Base-by-base conservation (phyloP, 2,797 vertebrate genomes). In the Calcarius lapponicus region DNA sequence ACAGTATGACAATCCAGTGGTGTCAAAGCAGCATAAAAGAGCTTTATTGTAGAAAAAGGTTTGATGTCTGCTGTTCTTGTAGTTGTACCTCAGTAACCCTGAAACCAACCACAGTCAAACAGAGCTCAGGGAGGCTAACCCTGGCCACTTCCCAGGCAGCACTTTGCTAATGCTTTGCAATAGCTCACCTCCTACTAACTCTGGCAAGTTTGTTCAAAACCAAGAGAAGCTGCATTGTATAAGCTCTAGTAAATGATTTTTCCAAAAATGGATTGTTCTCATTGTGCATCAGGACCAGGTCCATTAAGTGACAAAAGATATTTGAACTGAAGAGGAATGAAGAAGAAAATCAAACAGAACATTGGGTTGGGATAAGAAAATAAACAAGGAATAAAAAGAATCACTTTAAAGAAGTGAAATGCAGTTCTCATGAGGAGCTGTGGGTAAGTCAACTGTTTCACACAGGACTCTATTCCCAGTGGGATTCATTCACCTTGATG, bases 381-480 rank as follows among this genome's bases (percentile, higher is more conserved):
- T 31, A 26, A 34, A 17, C 5, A 32, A 10, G 7, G 5, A 24
- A 40, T 43, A 20, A 31, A 58, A 42, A 36, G 11, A 61, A 36
- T 7, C 4, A 7, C 8, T 28, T 61, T n/a, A 50, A 71, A 71
- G 12, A 61, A 56, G 17, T 50, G 24, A 72, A 82, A 43, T 34
- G 3, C 5, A 38, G 25, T 60, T 78, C 34, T n/a, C 34, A 54
- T 11, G 32, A 48, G 31, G 40, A 42, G 7, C 28, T 43, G 9
- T 54, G n/a, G 10, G 6, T 71, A 43, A 26, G 14, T 31, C 7
- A n/a, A 4, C 20, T 71, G 28, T 50, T 82, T 66, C 47, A 61
- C 15, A 20, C 2, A 48, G 10, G 32, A 10, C 12, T 60, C 34
- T 31, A 31, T 29, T 5, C 13, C 9, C 3, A 0, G 1, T 31